Conservation (phyloP, 1,140 invertebrate genomes). For the Orchestia grillus region DNA sequence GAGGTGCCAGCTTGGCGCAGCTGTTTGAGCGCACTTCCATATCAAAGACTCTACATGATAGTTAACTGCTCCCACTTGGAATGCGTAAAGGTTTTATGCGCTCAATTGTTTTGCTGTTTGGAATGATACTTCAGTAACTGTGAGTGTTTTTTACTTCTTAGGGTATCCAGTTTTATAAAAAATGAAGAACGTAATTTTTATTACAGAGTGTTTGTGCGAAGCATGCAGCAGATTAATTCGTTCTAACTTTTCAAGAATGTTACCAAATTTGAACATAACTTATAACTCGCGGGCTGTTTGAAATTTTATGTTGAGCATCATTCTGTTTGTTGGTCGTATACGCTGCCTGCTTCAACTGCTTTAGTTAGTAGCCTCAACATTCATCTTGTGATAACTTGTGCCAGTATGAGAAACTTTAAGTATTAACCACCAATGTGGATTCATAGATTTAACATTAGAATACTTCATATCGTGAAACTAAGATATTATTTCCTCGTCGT, state of each 20-base stretch:
- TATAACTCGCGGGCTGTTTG: not conserved
- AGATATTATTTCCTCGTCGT: not conserved
- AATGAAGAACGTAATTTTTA: not conserved
- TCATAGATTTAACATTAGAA: not conserved
- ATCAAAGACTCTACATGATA: not conserved
- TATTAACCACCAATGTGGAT: not conserved
- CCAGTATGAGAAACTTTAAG: not conserved
- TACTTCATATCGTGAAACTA: not conserved
- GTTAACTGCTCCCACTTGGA: not conserved
- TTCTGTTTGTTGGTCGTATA: not conserved
- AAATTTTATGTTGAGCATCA: not conserved
- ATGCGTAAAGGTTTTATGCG: not conserved
- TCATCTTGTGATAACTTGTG: not conserved
- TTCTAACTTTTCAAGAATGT: not conserved
- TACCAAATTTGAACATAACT: not conserved
- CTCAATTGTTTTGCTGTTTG: not conserved
- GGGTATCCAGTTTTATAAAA: not conserved
- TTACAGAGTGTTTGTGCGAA: not conserved
- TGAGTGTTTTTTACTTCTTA: not conserved
- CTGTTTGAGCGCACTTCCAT: not conserved
- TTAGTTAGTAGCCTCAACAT: not conserved
- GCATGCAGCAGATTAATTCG: not conserved
- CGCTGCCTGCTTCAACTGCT: not conserved
- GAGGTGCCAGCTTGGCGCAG: not conserved
- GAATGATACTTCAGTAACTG: not conserved